Conservation (phyloP, 2,888 invertebrate genomes). For the Gerris lacustris region DNA sequence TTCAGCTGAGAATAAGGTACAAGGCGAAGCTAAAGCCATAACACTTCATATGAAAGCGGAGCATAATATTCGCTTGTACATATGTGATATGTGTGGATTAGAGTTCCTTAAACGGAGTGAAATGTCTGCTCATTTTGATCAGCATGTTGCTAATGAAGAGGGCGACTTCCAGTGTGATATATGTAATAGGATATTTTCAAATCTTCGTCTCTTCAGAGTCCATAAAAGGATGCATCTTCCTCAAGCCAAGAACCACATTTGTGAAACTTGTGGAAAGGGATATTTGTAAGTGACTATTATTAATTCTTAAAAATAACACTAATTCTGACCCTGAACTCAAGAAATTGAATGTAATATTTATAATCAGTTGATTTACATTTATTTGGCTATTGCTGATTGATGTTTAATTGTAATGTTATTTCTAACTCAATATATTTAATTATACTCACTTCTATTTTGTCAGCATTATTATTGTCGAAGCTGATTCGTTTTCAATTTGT, state of each 20-base stretch:
- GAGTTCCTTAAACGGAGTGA: constrained; percentile 53
- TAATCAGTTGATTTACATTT: too few species aligned
- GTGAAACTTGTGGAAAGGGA: constrained; percentile 52
- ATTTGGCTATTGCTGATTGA: too few species aligned
- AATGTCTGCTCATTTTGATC: constrained; percentile 45
- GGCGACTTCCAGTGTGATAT: constrained; percentile 53
- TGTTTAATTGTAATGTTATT: too few species aligned
- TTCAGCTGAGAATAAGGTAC: constrained; percentile 35
- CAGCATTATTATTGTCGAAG: too few species aligned
- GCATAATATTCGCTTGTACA: constrained; percentile 52
- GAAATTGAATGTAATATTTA: too few species aligned
- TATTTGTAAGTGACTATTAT: constrained; percentile 41
- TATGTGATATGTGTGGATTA: constrained; percentile 56
- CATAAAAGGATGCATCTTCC: constrained; percentile 54
- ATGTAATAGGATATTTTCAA: constrained; percentile 49
- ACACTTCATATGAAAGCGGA: constrained; percentile 47
- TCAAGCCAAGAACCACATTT: constrained; percentile 50
- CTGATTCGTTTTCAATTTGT: too few species aligned
- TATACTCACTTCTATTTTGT: too few species aligned
- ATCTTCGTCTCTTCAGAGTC: constrained; percentile 47
- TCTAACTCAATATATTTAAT: too few species aligned
- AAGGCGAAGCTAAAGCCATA: constrained; percentile 47
- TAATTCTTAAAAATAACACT: too few species aligned
- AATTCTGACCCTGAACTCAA: too few species aligned
- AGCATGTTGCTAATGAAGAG: constrained; percentile 48